A percentile compares a stretch with the other conserved stretches of the same genome.
Evolutionary conservation across 1,140 invertebrate species (phyloP).

Genomic region (Zaprionus tsacasi): DNA sequence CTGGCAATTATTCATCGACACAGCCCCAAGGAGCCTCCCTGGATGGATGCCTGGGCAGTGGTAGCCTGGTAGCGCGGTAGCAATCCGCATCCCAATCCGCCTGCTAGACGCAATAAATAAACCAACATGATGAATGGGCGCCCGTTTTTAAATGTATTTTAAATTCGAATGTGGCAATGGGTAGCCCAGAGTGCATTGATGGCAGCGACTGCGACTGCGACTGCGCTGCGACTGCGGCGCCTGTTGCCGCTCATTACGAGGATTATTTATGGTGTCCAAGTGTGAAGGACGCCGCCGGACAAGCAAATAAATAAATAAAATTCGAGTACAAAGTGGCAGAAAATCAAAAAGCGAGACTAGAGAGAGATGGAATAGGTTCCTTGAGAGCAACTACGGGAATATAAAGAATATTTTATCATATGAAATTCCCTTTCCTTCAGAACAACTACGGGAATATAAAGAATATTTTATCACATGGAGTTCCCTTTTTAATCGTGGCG

Average conservation of each 20-base stretch:
- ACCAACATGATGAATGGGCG: constrained; percentile 76
- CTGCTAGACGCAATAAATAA: constrained; percentile 76
- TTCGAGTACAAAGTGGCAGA: constrained; percentile 17
- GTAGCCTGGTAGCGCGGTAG: constrained; percentile 29
- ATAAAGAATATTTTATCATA: background rate
- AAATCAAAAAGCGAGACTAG: constrained; percentile 35
- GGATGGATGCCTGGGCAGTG: constrained; percentile 12
- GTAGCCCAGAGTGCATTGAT: constrained; percentile 34
- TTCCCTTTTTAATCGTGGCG: constrained; percentile 35
- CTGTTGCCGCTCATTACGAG: constrained; percentile 74
- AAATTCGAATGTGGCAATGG: constrained; percentile 73
- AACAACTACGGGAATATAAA: background rate
- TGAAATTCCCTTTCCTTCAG: background rate
- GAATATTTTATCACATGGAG: background rate
- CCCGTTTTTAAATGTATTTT: constrained; percentile 80
- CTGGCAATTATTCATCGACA: constrained; percentile 81
- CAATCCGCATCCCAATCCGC: constrained; percentile 41
- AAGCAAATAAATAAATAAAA: constrained; percentile 23
- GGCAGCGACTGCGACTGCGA: constrained; percentile 21
- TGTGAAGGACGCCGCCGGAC: constrained; percentile 69
- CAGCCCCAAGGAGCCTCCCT: constrained; percentile 36
- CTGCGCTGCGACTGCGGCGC: constrained; percentile 51
- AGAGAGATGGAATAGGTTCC: background rate
- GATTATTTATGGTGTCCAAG: constrained; percentile 77
- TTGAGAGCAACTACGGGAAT: background rate